Percentiles rank a stretch among this genome's conserved stretches.
Evolutionary conservation across 1,140 invertebrate genomes (phyloP).

Genomic region (Tetramorium alpestre): DNA sequence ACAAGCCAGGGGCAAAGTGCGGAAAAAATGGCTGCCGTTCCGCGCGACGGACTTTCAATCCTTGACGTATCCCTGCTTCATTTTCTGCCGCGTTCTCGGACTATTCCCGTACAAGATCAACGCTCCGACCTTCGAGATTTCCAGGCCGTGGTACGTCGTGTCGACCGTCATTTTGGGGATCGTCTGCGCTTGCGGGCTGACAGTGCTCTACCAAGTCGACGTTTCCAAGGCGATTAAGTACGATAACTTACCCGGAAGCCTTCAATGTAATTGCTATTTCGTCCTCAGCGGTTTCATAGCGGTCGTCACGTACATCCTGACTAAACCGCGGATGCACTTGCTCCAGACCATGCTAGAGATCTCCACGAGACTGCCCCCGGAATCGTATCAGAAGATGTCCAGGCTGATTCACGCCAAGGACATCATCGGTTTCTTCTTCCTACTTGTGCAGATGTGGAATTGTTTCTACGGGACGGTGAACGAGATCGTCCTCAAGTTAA

Average conservation of each 20-base stretch:
- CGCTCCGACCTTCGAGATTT: constrained; percentile 27
- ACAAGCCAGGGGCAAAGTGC: background rate
- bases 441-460: constrained; percentile 65
- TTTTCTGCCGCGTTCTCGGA: constrained; percentile 65
- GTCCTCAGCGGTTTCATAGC: constrained; percentile 57
- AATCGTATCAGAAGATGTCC: constrained; percentile 67
- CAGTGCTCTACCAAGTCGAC: constrained; percentile 71
- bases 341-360: constrained; percentile 63
- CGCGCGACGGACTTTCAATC: constrained; percentile 68
- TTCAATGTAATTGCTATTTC: constrained; percentile 76
- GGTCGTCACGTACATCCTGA: constrained; percentile 59
- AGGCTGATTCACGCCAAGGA: constrained; percentile 78
- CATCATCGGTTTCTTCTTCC: constrained; percentile 71
- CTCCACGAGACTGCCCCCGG: constrained; percentile 66
- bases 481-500: constrained; percentile 1
- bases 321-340: constrained; percentile 58
- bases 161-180: constrained; percentile 46
- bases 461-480: constrained; percentile 6
- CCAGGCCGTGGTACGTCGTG: constrained; percentile 17
- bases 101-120: constrained; percentile 68
- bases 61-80: constrained; percentile 67
- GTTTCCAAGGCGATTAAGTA: constrained; percentile 31
- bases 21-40: constrained; percentile 65
- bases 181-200: background rate
- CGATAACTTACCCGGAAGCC: constrained; percentile 49